phyloP scores from a whole-genome alignment of 2,113 vertebrate genomes.

The Phyllostomus discolor region DNA sequence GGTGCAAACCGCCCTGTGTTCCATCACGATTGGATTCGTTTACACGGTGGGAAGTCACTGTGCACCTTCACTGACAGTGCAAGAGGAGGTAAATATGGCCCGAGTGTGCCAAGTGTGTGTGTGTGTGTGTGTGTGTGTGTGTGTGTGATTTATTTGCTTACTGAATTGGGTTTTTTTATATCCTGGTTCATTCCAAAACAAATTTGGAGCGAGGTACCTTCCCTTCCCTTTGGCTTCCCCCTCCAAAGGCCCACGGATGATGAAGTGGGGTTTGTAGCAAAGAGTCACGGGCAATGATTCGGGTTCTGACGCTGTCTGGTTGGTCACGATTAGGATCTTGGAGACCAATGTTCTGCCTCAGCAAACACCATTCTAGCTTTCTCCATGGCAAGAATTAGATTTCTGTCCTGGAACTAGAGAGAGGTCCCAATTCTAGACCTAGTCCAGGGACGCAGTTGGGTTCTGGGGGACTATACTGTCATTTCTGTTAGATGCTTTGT shows the following conservation, averaged over 20 bases:
- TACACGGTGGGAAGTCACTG: background rate
- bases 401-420: background rate
- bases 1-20: background rate
- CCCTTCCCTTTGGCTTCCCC: background rate
- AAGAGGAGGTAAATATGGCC: background rate
- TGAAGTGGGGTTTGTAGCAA: background rate
- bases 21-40: background rate
- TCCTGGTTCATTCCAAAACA: background rate
- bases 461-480: background rate
- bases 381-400: background rate
- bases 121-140: background rate
- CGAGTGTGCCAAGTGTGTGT: rapidly evolving
- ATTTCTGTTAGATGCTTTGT: background rate
- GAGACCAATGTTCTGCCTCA: slow-evolving; percentile 3
- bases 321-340: background rate
- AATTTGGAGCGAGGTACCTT: background rate
- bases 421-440: background rate
- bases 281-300: background rate
- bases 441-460: background rate
- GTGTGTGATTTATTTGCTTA: background rate
- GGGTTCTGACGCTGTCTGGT: background rate
- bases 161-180: background rate
- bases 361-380: background rate
- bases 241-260: background rate
- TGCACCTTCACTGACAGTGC: background rate